These are phyloP conservation scores for Cercopithecus petaurista DNA, from an alignment of 2,797 vertebrate species.

Conservation along the genomic window DNA sequence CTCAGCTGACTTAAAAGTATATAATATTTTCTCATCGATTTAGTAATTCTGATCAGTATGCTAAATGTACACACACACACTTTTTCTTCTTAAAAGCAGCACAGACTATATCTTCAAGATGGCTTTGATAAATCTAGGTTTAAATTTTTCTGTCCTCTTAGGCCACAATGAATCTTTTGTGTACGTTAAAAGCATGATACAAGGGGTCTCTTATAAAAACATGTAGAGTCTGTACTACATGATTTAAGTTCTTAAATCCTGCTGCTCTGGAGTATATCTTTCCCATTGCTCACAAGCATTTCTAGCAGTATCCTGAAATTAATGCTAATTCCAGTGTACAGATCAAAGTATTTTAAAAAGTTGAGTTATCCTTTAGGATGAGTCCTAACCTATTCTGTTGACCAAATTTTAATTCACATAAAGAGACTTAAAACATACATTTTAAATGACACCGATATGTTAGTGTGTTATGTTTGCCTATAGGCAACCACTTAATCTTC, in stretches of 20 bases:
- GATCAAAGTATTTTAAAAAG: conserved; percentile 5
- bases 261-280: not conserved
- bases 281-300: conserved; percentile 6
- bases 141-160: not conserved
- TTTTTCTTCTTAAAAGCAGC: not conserved
- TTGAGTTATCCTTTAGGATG: conserved; percentile 15
- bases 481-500: not conserved
- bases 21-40: not conserved
- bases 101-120: not conserved
- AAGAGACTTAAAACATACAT: conserved; percentile 50
- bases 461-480: not conserved
- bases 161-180: not conserved
- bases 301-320: conserved; percentile 34
- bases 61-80: not conserved
- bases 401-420: conserved; percentile 45
- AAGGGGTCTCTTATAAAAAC: conserved; percentile 20
- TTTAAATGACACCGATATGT: conserved; percentile 60
- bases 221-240: conserved; percentile 9
- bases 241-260: not conserved
- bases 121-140: not conserved
- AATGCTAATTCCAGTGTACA: conserved; percentile 22
- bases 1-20: not conserved
- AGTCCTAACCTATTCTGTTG: conserved; percentile 29
- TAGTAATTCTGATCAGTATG: not conserved
- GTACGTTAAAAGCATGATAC: conserved; percentile 3